These are phyloP conservation scores for Aphaenogaster rudis DNA, from an alignment of 1,140 invertebrate genomes.

Conservation along the genomic window DNA sequence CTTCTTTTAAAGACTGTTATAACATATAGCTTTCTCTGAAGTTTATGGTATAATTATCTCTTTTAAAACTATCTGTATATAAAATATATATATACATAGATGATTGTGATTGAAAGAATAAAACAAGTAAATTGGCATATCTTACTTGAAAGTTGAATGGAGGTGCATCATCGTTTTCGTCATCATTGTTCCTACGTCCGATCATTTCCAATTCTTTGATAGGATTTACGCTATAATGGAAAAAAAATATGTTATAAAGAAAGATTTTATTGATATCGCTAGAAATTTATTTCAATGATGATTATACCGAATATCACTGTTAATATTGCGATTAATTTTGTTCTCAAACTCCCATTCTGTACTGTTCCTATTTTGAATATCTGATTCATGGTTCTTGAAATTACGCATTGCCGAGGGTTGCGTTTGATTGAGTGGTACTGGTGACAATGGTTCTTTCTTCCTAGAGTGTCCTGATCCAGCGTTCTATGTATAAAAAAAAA, in stretches of 20 bases:
- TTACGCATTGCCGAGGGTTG: slow-evolving; percentile 69
- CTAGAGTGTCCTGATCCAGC: slow-evolving; percentile 80
- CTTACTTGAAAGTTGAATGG: slow-evolving; percentile 93
- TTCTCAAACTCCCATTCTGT: slow-evolving; percentile 80
- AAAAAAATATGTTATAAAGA: not conserved
- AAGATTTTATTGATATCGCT: not conserved
- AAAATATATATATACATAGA: not conserved
- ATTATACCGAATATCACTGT: slow-evolving; percentile 80
- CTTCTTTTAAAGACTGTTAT: not conserved
- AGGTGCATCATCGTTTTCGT: slow-evolving; percentile 88
- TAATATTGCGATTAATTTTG: slow-evolving; percentile 74
- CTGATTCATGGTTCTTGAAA: slow-evolving; percentile 75
- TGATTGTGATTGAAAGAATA: slow-evolving; percentile 4
- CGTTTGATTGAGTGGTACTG: slow-evolving; percentile 79
- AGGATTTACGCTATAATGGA: slow-evolving; percentile 84
- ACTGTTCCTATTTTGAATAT: slow-evolving; percentile 71
- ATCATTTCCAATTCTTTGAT: slow-evolving; percentile 88
- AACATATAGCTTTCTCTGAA: not conserved
- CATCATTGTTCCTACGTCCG: slow-evolving; percentile 79
- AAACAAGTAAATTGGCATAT: not conserved
- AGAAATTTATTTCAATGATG: not conserved
- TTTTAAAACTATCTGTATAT: not conserved
- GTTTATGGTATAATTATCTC: not conserved
- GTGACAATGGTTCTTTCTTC: slow-evolving; percentile 82
- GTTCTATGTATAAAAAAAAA: slow-evolving; percentile 73